Conservation (phyloP, 1,140 invertebrate genomes). For the Carcinoscorpius rotundicauda region DNA sequence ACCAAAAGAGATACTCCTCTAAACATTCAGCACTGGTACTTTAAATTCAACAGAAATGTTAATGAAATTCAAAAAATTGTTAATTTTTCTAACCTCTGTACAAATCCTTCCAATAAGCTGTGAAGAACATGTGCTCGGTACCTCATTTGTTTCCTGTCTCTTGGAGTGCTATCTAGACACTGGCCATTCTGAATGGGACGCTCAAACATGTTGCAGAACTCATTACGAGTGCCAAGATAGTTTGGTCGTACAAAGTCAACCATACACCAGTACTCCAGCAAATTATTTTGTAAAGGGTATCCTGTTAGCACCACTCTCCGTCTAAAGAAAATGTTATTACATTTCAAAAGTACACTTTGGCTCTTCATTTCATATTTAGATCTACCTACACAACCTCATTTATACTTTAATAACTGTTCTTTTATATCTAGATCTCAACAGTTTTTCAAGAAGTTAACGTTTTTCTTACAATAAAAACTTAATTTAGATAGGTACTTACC, state of each 20-base stretch:
- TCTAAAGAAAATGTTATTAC: constrained; percentile 33
- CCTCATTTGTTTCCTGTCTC: constrained; percentile 78
- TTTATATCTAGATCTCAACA: too few relatives aligned
- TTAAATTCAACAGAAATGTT: too few relatives aligned
- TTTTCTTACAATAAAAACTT: too few relatives aligned
- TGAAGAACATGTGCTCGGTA: constrained; percentile 81
- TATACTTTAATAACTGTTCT: too few relatives aligned
- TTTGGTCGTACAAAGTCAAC: constrained; percentile 91
- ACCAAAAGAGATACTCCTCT: too few relatives aligned
- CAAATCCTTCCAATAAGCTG: constrained; percentile 77
- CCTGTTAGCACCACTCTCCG: constrained; percentile 83
- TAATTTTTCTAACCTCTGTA: constrained; percentile 48
- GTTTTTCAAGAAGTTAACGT: too few relatives aligned
- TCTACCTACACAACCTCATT: too few relatives aligned
- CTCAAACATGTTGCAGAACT: constrained; percentile 94
- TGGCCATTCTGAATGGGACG: constrained; percentile 88
- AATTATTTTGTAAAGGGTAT: constrained; percentile 92
- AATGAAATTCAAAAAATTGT: too few relatives aligned
- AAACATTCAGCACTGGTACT: too few relatives aligned
- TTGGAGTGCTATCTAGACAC: constrained; percentile 80
- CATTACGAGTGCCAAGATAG: constrained; percentile 72
- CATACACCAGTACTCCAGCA: constrained; percentile 93
- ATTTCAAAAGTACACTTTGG: too few relatives aligned
- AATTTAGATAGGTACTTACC: too few relatives aligned
- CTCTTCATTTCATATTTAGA: too few relatives aligned